Percentiles rank a stretch among this genome's conserved stretches.
phyloP scores from a whole-genome alignment of 2,888 invertebrate species.

The Celastrina argiolus region DNA sequence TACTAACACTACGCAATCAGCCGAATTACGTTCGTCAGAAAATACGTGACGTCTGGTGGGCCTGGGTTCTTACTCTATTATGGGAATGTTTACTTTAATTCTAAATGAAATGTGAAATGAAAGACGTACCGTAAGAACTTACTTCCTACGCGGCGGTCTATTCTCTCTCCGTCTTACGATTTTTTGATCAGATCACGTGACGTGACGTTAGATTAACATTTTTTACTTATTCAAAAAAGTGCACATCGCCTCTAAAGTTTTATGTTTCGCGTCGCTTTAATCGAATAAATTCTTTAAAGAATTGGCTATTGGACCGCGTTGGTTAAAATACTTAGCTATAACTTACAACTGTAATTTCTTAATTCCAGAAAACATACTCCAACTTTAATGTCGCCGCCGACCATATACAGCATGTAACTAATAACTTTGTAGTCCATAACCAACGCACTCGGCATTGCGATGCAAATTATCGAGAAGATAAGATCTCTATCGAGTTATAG shows the following conservation, averaged over 20 bases:
- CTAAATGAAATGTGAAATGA: no score
- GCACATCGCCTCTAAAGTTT: not conserved
- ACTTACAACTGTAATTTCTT: not conserved
- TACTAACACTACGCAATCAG: no score
- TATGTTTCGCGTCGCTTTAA: not conserved
- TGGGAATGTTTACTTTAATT: no score
- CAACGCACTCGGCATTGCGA: slow-evolving; percentile 29
- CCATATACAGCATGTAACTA: slow-evolving; percentile 1
- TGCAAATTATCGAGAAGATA: slow-evolving; percentile 29
- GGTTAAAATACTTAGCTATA: not conserved
- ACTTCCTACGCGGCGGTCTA: no score
- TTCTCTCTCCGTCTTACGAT: no score
- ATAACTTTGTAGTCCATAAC: not conserved
- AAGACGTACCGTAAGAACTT: no score
- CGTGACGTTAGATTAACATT: no score
- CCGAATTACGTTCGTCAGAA: no score
- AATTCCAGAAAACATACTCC: not conserved
- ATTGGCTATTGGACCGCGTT: not conserved
- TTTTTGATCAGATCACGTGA: no score
- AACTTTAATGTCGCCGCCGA: slow-evolving; percentile 3
- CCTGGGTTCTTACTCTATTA: no score
- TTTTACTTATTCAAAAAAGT: no score
- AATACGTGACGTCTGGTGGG: no score
- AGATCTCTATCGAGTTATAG: slow-evolving; percentile 31
- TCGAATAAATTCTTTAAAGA: not conserved